These are phyloP conservation scores for Poeciliopsis paucimaculata DNA, from an alignment of 2,797 vertebrate genomes.

Conservation along the genomic window DNA sequence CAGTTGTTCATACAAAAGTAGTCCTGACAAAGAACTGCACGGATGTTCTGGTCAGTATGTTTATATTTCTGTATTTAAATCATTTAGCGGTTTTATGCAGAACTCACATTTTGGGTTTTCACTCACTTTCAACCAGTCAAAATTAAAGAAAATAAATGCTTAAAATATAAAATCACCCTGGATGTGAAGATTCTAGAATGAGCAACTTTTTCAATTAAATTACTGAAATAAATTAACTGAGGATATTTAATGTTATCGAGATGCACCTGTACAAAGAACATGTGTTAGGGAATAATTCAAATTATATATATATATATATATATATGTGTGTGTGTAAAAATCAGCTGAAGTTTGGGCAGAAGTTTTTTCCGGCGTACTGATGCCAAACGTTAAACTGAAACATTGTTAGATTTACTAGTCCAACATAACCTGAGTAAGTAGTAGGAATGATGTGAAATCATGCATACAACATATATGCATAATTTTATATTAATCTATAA, in stretches of 20 bases:
- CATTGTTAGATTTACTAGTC: not conserved
- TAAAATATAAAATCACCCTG: not conserved
- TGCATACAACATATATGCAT: constrained; percentile 11
- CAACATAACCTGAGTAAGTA: not conserved
- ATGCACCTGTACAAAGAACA: not conserved
- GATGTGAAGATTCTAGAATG: not conserved
- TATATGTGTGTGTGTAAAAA: too few species aligned
- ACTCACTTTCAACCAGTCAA: not conserved
- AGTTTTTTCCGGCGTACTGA: constrained; percentile 20
- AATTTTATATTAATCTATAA: not conserved
- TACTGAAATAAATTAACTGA: constrained; percentile 8
- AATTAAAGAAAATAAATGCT: not conserved
- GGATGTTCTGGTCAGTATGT: not conserved
- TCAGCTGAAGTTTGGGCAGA: constrained; percentile 11
- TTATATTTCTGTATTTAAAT: not conserved
- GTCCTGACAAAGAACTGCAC: not conserved
- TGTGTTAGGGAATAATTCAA: constrained; percentile 10
- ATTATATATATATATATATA: constrained; percentile 1
- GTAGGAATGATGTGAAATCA: not conserved
- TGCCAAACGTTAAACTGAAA: not conserved
- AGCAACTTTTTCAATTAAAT: not conserved
- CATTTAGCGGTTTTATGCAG: not conserved
- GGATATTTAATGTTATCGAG: not conserved
- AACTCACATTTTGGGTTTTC: not conserved
- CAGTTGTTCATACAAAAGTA: not conserved